These are phyloP conservation scores for Cancer borealis DNA, from an alignment of 2,888 invertebrate genomes.

Conservation along the genomic window DNA sequence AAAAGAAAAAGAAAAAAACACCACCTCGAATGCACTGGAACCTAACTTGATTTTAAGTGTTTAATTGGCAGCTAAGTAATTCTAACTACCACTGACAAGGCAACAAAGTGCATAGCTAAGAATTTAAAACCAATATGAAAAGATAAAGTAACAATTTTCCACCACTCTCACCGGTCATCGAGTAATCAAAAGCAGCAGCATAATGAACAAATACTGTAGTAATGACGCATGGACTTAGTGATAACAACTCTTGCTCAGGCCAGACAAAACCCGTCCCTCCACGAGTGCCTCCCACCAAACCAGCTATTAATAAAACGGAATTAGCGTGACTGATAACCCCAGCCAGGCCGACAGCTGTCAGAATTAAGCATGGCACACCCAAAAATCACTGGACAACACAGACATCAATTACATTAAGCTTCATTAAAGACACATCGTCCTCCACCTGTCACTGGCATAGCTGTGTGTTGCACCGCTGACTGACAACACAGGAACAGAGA, in stretches of 20 bases:
- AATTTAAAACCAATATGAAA: neutral
- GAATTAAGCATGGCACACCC: neutral
- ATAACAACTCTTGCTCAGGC: conserved; percentile 18
- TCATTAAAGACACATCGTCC: conserved; percentile 34
- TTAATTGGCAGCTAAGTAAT: neutral
- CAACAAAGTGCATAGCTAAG: neutral
- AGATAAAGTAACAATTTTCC: neutral
- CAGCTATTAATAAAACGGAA: conserved; percentile 37
- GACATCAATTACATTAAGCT: conserved; percentile 37
- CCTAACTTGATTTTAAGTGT: too few species aligned
- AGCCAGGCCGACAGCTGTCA: conserved; percentile 24
- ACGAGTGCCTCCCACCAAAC: conserved; percentile 24
- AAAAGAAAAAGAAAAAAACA: neutral
- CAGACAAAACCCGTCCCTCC: neutral
- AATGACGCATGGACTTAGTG: neutral
- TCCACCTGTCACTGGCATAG: neutral
- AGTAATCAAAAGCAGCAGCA: neutral
- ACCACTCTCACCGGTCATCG: neutral
- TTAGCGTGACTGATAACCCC: conserved; percentile 26
- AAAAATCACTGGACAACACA: conserved; percentile 23
- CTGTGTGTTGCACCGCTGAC: neutral
- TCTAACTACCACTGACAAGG: neutral
- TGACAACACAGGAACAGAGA: neutral
- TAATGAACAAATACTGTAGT: conserved; percentile 2
- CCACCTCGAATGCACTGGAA: neutral